Evolutionary conservation across 1,140 invertebrate genomes (phyloP), one percentile per base, ranked within the genome.

Genomic region (Tenebrio molitor): DNA sequence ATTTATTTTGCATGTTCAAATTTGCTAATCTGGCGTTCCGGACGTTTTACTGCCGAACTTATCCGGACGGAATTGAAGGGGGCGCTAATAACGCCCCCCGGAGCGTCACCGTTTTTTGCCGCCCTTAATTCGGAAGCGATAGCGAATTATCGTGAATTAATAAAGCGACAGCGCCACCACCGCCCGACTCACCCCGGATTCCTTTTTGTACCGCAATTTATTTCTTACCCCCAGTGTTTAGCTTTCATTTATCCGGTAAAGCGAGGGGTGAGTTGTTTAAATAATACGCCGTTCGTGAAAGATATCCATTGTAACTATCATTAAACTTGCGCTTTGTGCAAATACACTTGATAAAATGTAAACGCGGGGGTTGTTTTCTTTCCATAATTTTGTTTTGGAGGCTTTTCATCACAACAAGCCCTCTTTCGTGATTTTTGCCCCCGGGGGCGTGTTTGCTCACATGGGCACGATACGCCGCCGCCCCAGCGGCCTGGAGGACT

Each of bases 271-370:
- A 64, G 50, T 34, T 71, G 69, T 71, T 46, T 71, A 62, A 62
- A 64, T 46, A 71, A 44, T 50, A 53, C 50, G 42, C 41, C 23
- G 25, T 29, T 69, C 42, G 42, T 71, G 39, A 64, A 64, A 71
- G 69, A 64, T 64, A 58, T 62, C 29, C 39, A 70, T 33, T 58
- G 23, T 58, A 33, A 58, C 23, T 50, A 71, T 74, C 62, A 74
- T 74, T 74, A 70, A 74, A 70, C 73, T 44, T 74, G 53, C 42
- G 53, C 67, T 74, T 68, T 71, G 58, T 70, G 39, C 39, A 73
- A 73, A 66, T 66, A 73, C 36, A 69, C 53, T 63, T 62, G 69
- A 63, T 73, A 69, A 73, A 53, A 53, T 53, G 46, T 53, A 73
- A 69, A 67, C 65, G 53, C 67, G 58, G 21, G 46, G 66, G 44